Percentiles rank a stretch among this genome's conserved stretches.
Conservation (phyloP, 2,888 invertebrate genomes). For the Cerastoderma edule region DNA sequence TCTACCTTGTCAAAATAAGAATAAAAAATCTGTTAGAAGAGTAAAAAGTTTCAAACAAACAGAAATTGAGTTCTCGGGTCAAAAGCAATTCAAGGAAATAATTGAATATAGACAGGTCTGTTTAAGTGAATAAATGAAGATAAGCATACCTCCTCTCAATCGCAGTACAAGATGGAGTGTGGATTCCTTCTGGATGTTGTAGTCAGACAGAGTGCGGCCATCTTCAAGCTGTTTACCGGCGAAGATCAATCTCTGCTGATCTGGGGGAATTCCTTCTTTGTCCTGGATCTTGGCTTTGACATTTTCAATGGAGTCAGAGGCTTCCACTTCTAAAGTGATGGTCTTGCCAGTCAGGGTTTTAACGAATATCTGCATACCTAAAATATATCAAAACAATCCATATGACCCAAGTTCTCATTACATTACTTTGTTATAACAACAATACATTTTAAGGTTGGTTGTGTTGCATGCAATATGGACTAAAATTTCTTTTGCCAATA, state of each 20-base stretch:
- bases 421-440: no score
- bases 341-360: slow-evolving; percentile 84
- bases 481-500: no score
- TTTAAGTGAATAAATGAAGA: slow-evolving; percentile 87
- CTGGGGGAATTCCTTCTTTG: slow-evolving; percentile 87
- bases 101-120: no score
- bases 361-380: slow-evolving; percentile 88
- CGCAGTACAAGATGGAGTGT: slow-evolving; percentile 96
- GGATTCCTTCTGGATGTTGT: slow-evolving; percentile 98
- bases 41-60: no score
- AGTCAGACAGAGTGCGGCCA: slow-evolving; percentile 95
- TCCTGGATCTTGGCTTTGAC: slow-evolving; percentile 89
- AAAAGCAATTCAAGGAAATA: no score
- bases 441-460: no score
- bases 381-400: no score
- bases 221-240: slow-evolving; percentile 98
- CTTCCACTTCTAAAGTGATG: slow-evolving; percentile 87
- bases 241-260: slow-evolving; percentile 95
- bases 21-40: no score
- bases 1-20: no score
- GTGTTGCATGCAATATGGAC: no score
- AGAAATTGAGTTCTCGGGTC: no score
- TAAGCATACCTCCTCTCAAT: slow-evolving; percentile 93
- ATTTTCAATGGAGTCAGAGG: slow-evolving; percentile 97
- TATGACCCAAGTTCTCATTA: no score